Base-by-base conservation (phyloP, 2,797 vertebrate species). In the Hirundo rustica region DNA sequence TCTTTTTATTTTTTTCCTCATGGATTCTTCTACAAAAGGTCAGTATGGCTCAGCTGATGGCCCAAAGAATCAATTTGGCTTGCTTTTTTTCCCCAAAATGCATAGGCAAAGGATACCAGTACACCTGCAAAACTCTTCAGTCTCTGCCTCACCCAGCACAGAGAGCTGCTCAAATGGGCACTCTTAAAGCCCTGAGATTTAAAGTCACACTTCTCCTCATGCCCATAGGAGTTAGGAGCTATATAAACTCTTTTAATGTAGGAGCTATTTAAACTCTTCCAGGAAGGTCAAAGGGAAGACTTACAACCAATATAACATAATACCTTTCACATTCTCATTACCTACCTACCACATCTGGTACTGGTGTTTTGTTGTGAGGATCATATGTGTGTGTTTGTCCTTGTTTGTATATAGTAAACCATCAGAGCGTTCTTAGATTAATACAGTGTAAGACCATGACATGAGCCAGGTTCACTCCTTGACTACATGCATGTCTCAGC, bases 221-320 rank as follows among this genome's bases (percentile, higher is more conserved):
- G 1, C 29, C 16, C 27, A 44, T 9, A 38, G 3, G 21, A 7
- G 0, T 38, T 22, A 54, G 10, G 23, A 65, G 22, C 36, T 73
- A 55, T 50, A 87, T 57, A 85, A 91, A 62, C 32, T 85, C 58
- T 73, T 55, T 88, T 93, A 76, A 79, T 0, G 0, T 22, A 54
- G 10, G 23, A 65, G 22, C 36, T 73, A 55, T 50, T 87, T 57
- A 82, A 91, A 62, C n/a, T 85, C 54, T 70, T 50, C n/a, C 23
- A 32, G 27, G 47, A 67, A 73, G 17, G 32, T 54, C 34, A 67
- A 61, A 61, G 42, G 14, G 40, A 73, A 85, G 32, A 57, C 38
- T 85, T 80, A 38, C 2, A 83, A 57, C 51, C 48, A 38, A 15
- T 55, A 44, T 14, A 34, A 30, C 22, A 17, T 29, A 42, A 50